Evolutionary conservation across 2,113 vertebrate genomes (phyloP), one percentile per base, ranked within the genome.

Genomic region (Crypturellus undulatus): DNA sequence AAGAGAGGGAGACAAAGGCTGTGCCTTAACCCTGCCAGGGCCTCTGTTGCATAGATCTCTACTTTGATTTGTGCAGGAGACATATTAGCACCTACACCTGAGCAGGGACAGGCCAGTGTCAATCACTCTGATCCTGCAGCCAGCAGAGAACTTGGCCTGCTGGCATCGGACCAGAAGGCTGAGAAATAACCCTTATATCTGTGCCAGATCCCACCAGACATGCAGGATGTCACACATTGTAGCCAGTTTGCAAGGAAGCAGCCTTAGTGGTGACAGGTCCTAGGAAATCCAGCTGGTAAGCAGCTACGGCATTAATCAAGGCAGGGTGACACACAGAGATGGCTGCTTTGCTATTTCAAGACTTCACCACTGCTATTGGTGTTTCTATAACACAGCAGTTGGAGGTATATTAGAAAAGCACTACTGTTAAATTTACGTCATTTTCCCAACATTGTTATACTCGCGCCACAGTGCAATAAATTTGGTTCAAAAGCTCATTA

Each of bases 91-190:
- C 11, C 7, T 40, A 36, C 1, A 58, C 12, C 70, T 56, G 62
- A 20, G 11, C 42, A 47, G 28, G 32, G 43, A 11, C 10, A 13
- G 47, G 58, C 70, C 11, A 36, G 45, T n/a, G 79, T 49, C 84
- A 70, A 59, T 59, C 54, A 43, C 45, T 30, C 4, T 12, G 1
- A 0, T 25, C 28, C 65, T 2, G 0, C 9, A 22, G 42, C 21
- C 0, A 0, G 6, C 12, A 20, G 22, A 38, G n/a, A 36, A 64
- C n/a, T 52, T 20, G 9, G 38, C 45, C 59, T 2, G 0, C 49
- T 77, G 42, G 9, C 24, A 22, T 15, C 56, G 4, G 26, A 11
- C 28, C 68, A 45, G 34, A 22, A 18, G 69, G 59, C 56, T 63
- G 30, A 63, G 78, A 22, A 49, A 26, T 7, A 67, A 40, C 6